Conservation (phyloP, 2,888 invertebrate genomes). For the Tetrapedia diversipes region DNA sequence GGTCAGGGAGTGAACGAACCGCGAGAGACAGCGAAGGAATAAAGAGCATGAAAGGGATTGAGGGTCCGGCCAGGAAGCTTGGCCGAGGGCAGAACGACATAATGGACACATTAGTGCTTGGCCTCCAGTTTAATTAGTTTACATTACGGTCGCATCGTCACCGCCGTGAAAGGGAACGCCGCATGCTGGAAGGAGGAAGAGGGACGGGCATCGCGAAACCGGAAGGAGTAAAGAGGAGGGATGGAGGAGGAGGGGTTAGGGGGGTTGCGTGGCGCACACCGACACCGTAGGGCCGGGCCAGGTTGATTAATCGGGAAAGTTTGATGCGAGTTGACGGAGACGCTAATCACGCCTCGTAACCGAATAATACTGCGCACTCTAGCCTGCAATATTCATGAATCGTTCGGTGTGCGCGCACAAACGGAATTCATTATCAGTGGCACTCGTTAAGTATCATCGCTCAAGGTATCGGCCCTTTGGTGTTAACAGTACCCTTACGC, state of each 20-base stretch:
- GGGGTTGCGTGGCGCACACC: conserved; percentile 29
- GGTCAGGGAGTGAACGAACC: conserved; percentile 64
- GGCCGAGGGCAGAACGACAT: conserved; percentile 75
- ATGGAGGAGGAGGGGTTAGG: not conserved
- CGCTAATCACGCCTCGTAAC: conserved; percentile 82
- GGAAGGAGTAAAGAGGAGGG: conserved; percentile 43
- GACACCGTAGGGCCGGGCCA: conserved; percentile 62
- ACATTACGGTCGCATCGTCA: conserved; percentile 81
- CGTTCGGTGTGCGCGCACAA: conserved; percentile 63
- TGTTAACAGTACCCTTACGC: too few species aligned
- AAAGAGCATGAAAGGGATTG: conserved; percentile 53
- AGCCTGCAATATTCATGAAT: conserved; percentile 70
- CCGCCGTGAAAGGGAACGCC: conserved; percentile 72
- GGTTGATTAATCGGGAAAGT: conserved; percentile 82
- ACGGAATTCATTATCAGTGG: conserved; percentile 70
- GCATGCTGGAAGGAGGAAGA: conserved; percentile 48
- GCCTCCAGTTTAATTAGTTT: conserved; percentile 82
- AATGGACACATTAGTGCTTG: conserved; percentile 82
- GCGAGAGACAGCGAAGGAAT: conserved; percentile 58
- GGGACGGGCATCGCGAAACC: conserved; percentile 34
- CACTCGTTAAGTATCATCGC: conserved; percentile 61
- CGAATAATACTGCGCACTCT: conserved; percentile 74
- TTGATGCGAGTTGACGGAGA: conserved; percentile 81
- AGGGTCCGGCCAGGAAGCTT: conserved; percentile 71
- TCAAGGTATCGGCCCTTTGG: conserved; percentile 36